A percentile compares a stretch with the other conserved stretches of the same genome.
Conservation (phyloP, 2,797 vertebrate genomes). For the Anomalospiza imberbis region DNA sequence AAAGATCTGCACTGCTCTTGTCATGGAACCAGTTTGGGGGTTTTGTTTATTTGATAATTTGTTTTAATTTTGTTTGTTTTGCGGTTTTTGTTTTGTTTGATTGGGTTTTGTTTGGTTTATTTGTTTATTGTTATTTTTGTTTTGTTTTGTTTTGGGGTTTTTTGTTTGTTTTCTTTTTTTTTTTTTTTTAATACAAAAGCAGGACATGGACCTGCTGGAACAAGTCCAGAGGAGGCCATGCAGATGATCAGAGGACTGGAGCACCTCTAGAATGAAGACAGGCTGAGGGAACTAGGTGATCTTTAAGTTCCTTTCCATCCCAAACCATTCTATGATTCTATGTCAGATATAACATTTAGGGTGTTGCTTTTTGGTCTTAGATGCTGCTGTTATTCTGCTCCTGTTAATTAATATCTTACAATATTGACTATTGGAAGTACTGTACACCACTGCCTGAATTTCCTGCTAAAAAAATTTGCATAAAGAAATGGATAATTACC, state of each 20-base stretch:
- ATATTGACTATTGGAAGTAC: background rate
- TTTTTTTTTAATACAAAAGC: background rate
- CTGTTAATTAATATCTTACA: background rate
- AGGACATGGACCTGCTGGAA: background rate
- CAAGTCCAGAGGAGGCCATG: background rate
- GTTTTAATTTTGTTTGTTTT: background rate
- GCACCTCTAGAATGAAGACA: background rate
- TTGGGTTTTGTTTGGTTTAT: background rate
- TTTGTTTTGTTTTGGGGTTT: background rate
- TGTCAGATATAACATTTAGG: background rate
- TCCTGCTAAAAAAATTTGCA: background rate
- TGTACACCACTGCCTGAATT: rapidly evolving
- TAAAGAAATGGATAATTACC: background rate
- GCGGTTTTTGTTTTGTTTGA: background rate
- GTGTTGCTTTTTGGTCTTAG: background rate
- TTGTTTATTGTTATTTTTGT: no score
- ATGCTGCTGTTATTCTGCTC: background rate
- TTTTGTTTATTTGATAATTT: background rate
- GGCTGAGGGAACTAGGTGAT: background rate
- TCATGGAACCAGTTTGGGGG: background rate
- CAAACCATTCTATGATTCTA: background rate
- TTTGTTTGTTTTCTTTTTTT: no score
- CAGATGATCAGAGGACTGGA: background rate
- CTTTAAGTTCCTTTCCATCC: background rate
- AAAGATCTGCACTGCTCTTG: background rate